Evolutionary conservation across 2,113 vertebrate genomes (phyloP), one percentile per base, ranked within the genome.

Genomic region (Forbesichthys agassizii): DNA sequence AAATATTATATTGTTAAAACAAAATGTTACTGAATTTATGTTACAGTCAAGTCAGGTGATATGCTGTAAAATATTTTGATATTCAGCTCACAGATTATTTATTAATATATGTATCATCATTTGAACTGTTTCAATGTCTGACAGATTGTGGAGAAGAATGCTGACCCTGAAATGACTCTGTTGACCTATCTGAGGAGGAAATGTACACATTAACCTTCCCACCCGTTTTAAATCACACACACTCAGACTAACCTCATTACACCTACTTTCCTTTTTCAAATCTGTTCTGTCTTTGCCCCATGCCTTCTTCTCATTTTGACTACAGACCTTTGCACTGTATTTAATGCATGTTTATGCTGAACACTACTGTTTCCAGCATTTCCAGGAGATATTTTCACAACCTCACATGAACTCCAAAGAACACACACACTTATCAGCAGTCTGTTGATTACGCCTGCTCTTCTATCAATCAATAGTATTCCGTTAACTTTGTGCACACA

Each of bases 111-210:
- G 79, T 76, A 73, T 57, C 48, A 18, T 27, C 27, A 27, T 27
- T 27, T 42, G 5, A 42, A 42, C 36, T 42, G 36, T 42, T 53
- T 13, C 27, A 27, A 27, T 27, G 27, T 27, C 10, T 27, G 78
- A 18, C 89, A 99, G 97, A 90, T 99, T 13, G 89, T 95, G 16
- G 96, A 97, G 88, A 93, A 86, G 74, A 88, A 95, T 56, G 93
- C 93, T 5, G 96, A 99, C 11, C 97, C 97, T 27, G 96, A 97
- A 86, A 95, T 89, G 74, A 97, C 93, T 0, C 89, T 98, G 53
- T 78, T 98, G 76, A 93, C 79, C 3, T 98, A 95, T 18, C 88
- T 98, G 49, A 86, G 97, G 84, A 95, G 94, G 79, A 97, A 91
- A 80, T 6, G 96, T 98, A 97, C 94, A 9, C 59, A 18, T 52